Evolutionary conservation across 2,113 vertebrate genomes (phyloP), one percentile per base, ranked within the genome.

Genomic region (Aptenodytes forsteri): DNA sequence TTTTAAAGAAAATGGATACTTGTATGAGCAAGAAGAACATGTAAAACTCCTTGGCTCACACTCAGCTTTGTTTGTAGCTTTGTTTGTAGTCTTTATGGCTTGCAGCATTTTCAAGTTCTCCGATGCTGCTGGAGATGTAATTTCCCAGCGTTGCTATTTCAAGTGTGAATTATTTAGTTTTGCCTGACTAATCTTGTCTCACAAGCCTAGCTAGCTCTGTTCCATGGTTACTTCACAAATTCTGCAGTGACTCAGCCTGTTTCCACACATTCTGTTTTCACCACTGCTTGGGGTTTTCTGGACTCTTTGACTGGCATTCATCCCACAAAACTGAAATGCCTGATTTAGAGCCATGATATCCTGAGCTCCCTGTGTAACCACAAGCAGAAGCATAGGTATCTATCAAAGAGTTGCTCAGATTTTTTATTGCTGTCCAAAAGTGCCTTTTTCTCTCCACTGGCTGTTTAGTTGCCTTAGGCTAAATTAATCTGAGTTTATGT

Each of bases 161-260:
- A 83, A 58, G 16, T 8, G 3, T 46, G 36, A 77, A 47, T 80
- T 85, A 22, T 66, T 95, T 83, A 50, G 78, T 79, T 96, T 87
- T 95, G 21, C 61, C 62, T 93, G 81, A 36, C 65, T 92, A 47
- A 61, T 61, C 44, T 80, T 91, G 77, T 95, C 84, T 91, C 13
- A 13, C 59, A 69, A 89, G 47, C 29, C n/a, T 42, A 42, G 42
- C 38, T 72, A 90, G 61, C 40, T 90, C n/a, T 83, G 18, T 79
- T 90, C 36, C 36, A 79, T 40, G 58, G 62, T 90, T 94, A 47
- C 32, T 85, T 93, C 61, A 34, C 70, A 83, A 90, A 26, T 59
- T 83, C 61, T 92, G 36, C 38, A 73, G 34, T 95, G 86, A 87
- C 76, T 95, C 89, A 87, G 42, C 23, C 80, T 94, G 67, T 94